phyloP scores from a whole-genome alignment of 2,113 vertebrate genomes.

The Erythrocebus patas region DNA sequence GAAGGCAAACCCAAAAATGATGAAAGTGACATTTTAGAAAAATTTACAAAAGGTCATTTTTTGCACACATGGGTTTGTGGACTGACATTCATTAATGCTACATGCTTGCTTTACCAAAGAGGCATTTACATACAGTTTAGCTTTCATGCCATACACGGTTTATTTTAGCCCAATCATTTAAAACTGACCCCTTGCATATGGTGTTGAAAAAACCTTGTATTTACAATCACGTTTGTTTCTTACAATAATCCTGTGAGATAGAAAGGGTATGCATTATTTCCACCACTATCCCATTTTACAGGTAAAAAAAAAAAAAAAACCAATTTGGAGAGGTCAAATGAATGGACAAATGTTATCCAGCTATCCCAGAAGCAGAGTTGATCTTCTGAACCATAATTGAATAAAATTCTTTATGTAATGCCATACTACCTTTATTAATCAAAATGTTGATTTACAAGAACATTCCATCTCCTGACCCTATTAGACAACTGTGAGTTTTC shows the following conservation, averaged over 20 bases:
- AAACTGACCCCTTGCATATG: neutral
- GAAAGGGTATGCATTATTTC: neutral
- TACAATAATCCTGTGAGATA: neutral
- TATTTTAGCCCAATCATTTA: slow-evolving; percentile 13
- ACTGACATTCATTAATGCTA: slow-evolving; percentile 2
- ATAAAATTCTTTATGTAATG: slow-evolving; percentile 19
- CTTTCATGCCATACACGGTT: neutral
- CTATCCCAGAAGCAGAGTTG: neutral
- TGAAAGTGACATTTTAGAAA: slow-evolving; percentile 20
- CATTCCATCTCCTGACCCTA: slow-evolving; percentile 8
- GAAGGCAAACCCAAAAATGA: slow-evolving; percentile 15
- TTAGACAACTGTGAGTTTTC: slow-evolving; percentile 24
- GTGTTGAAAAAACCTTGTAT: neutral
- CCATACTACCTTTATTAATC: neutral
- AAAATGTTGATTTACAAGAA: slow-evolving; percentile 37
- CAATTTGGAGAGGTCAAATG: neutral
- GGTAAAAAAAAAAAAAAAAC: neutral
- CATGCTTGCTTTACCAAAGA: slow-evolving; percentile 19
- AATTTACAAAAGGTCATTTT: neutral
- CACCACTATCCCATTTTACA: neutral
- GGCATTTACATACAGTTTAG: neutral
- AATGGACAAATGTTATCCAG: neutral
- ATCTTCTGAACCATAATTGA: neutral
- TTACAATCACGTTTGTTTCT: neutral
- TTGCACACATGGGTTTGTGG: neutral